phyloP scores from a whole-genome alignment of 2,888 invertebrate genomes.

The Drosophila meridiana region DNA sequence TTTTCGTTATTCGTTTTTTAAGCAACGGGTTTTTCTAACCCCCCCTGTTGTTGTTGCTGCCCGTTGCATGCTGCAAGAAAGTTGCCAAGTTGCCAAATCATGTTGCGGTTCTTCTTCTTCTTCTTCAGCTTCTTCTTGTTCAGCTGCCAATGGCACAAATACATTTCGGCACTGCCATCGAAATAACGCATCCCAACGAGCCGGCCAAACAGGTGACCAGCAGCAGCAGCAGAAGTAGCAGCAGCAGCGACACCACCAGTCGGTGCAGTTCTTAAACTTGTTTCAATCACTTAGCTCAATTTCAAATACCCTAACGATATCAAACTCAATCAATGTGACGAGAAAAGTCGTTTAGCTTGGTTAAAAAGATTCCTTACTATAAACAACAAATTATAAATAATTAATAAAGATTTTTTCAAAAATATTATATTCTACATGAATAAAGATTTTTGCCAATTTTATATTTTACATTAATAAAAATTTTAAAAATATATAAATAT shows the following conservation, averaged over 20 bases:
- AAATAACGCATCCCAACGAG: slow-evolving; percentile 52
- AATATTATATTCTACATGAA: too few relatives aligned
- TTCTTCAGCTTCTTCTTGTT: slow-evolving; percentile 43
- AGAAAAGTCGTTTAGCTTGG: too few relatives aligned
- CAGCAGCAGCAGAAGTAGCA: slow-evolving; percentile 30
- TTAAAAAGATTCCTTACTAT: too few relatives aligned
- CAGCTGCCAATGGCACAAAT: slow-evolving; percentile 41
- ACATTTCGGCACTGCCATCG: slow-evolving; percentile 62
- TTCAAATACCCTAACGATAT: slow-evolving; percentile 39
- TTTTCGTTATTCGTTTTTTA: background rate
- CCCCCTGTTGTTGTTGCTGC: background rate
- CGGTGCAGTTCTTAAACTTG: slow-evolving; percentile 73
- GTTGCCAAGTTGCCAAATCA: slow-evolving; percentile 76
- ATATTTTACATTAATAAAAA: too few relatives aligned
- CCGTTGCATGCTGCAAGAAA: slow-evolving; percentile 59
- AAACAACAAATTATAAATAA: too few relatives aligned
- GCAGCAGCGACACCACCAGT: slow-evolving; percentile 48
- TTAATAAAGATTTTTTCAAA: too few relatives aligned
- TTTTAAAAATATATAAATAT: too few relatives aligned
- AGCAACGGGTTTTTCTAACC: slow-evolving; percentile 62
- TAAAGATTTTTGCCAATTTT: too few relatives aligned
- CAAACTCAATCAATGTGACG: background rate
- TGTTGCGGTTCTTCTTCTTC: slow-evolving; percentile 59
- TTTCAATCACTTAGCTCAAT: slow-evolving; percentile 58
- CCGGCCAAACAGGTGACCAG: slow-evolving; percentile 75